These are phyloP conservation scores for Ashinkailepas kermadecensis DNA, from an alignment of 2,888 invertebrate genomes.

Conservation along the genomic window DNA sequence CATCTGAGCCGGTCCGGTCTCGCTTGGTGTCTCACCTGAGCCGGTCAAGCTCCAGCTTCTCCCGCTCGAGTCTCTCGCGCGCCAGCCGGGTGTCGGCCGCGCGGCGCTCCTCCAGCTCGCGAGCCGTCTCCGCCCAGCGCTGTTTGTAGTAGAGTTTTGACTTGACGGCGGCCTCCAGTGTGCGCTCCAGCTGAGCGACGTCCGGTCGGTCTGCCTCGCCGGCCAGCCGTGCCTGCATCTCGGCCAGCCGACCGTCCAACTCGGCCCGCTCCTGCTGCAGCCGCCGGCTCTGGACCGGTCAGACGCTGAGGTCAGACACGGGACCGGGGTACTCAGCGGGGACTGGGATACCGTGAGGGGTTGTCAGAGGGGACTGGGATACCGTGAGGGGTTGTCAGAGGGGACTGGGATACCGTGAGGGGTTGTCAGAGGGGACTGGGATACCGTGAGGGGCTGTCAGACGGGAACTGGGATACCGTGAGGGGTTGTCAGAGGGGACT, in stretches of 20 bases:
- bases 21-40: background rate
- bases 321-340: no score
- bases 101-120: slow-evolving; percentile 9
- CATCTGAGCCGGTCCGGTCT: background rate
- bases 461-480: no score
- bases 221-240: background rate
- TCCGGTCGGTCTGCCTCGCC: background rate
- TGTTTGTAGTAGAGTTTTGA: slow-evolving; percentile 19
- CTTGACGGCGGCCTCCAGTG: slow-evolving; percentile 5
- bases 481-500: no score
- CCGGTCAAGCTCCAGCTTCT: background rate
- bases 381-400: no score
- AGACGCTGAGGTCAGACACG: no score
- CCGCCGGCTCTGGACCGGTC: background rate
- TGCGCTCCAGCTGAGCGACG: background rate
- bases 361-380: no score
- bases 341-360: no score
- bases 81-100: slow-evolving; percentile 1
- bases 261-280: background rate
- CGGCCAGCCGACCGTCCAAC: background rate
- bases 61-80: background rate
- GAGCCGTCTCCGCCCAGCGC: slow-evolving; percentile 22
- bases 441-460: no score
- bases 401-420: no score
- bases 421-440: no score